phyloP scores from a whole-genome alignment of 2,113 vertebrate genomes.

The Hiodon tergisus region DNA sequence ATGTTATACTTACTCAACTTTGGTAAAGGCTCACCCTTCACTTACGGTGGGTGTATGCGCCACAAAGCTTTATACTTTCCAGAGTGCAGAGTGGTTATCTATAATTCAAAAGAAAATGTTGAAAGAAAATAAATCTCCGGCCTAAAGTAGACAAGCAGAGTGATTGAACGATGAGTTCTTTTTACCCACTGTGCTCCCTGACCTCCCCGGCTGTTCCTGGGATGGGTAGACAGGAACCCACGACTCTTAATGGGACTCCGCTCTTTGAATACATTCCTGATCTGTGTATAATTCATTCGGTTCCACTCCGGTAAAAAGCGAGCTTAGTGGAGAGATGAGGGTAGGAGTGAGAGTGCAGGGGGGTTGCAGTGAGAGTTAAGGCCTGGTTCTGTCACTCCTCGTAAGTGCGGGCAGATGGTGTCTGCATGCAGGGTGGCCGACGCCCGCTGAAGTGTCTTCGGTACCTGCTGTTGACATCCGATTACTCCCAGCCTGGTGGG shows the following conservation, averaged over 20 bases:
- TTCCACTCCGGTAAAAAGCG: not conserved
- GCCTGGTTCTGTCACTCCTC: conserved; percentile 14
- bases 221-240: not conserved
- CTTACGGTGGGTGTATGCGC: too few relatives aligned
- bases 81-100: too few relatives aligned
- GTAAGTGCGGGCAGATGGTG: conserved; percentile 16
- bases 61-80: too few relatives aligned
- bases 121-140: not conserved
- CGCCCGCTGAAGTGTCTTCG: not conserved
- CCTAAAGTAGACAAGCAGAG: not conserved
- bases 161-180: not conserved
- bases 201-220: not conserved
- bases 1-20: too few relatives aligned
- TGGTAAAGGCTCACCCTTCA: too few relatives aligned
- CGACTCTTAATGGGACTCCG: not conserved
- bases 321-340: not conserved
- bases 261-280: not conserved
- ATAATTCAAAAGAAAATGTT: not conserved
- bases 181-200: not conserved
- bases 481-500: not conserved
- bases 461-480: conserved; percentile 14
- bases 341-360: not conserved
- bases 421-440: not conserved
- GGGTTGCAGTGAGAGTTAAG: not conserved
- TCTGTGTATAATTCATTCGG: not conserved